Conservation (phyloP, 2,888 invertebrate species). For the Nomada fabriciana region DNA sequence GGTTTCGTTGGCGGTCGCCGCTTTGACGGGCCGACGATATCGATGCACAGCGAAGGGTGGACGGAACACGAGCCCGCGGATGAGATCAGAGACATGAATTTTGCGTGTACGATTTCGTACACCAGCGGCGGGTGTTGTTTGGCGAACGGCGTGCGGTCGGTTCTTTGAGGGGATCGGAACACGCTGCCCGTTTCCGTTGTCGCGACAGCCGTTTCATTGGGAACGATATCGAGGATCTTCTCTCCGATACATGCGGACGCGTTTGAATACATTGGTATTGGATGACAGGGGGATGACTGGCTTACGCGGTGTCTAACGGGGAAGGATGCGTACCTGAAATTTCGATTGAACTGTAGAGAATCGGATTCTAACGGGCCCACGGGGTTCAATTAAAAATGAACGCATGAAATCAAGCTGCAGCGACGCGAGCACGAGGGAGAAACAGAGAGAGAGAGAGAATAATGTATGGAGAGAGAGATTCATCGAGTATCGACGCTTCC, state of each 20-base stretch:
- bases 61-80: conserved; percentile 17
- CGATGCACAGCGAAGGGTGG: conserved; percentile 8
- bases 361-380: neutral
- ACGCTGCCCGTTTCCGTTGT: conserved; percentile 14
- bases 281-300: too few species aligned
- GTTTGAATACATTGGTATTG: too few species aligned
- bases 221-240: neutral
- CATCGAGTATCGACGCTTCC: conserved; percentile 22
- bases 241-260: neutral
- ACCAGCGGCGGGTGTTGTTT: conserved; percentile 31
- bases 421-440: neutral
- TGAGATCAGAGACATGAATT: conserved; percentile 48
- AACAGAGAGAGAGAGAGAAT: neutral
- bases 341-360: neutral
- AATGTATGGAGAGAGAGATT: neutral
- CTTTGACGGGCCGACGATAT: conserved; percentile 16
- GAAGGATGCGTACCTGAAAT: neutral
- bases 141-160: conserved; percentile 23
- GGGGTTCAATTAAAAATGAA: conserved; percentile 43
- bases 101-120: conserved; percentile 43
- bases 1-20: neutral
- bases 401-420: conserved; percentile 15
- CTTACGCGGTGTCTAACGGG: too few species aligned
- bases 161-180: conserved; percentile 46
- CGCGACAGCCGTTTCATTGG: neutral